These are phyloP conservation scores for Archivesica marissinica DNA, from an alignment of 1,140 invertebrate species.

Conservation along the genomic window DNA sequence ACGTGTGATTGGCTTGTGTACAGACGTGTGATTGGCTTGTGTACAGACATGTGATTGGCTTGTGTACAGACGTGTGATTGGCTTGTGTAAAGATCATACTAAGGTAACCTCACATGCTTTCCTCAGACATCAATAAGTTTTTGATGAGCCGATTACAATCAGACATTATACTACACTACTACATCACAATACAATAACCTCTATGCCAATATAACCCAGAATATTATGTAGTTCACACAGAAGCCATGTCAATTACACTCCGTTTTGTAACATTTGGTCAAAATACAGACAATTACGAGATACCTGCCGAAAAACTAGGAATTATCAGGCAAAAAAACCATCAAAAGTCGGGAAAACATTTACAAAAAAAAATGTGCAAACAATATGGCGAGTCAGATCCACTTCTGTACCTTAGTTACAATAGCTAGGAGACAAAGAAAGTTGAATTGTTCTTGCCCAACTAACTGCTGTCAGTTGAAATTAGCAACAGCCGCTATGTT, in stretches of 20 bases:
- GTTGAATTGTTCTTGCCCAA: not conserved
- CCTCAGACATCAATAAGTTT: no score
- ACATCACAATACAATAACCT: no score
- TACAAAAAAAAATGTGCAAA: not conserved
- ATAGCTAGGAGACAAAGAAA: slow-evolving; percentile 2
- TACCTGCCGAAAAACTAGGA: not conserved
- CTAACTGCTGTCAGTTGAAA: not conserved
- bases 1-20: no score
- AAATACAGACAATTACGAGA: not conserved
- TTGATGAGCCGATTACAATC: no score
- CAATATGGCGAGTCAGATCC: not conserved
- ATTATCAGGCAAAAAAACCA: not conserved
- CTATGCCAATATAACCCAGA: no score
- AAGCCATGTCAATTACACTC: not conserved
- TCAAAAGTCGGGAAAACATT: not conserved
- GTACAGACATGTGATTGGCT: no score
- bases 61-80: no score
- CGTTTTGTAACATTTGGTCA: not conserved
- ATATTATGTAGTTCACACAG: no score
- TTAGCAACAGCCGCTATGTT: slow-evolving; percentile 20
- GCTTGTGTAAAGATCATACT: no score
- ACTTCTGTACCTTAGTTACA: not conserved
- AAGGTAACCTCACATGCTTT: no score
- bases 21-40: no score
- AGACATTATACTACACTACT: no score